Percentiles rank a stretch among this genome's conserved stretches.
Evolutionary conservation across 2,113 vertebrate species (phyloP).

Genomic region (Anolis sagrei): DNA sequence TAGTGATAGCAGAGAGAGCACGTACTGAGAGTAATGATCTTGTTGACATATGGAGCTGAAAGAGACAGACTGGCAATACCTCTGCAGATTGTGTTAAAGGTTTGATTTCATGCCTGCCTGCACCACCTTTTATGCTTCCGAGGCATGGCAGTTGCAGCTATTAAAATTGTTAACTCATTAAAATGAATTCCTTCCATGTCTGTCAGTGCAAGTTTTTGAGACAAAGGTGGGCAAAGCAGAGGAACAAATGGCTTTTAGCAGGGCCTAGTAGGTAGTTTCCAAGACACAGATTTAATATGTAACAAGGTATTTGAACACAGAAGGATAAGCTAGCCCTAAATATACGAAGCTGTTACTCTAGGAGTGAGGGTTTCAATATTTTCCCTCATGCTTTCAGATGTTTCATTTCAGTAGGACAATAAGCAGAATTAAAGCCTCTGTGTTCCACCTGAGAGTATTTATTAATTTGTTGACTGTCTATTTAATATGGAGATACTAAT

Average conservation of each 20-base stretch:
- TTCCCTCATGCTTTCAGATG: neutral
- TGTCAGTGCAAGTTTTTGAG: neutral
- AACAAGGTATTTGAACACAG: neutral
- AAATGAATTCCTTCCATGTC: neutral
- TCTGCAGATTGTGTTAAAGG: rapidly evolving
- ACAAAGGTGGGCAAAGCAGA: conserved; percentile 16
- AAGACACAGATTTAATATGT: neutral
- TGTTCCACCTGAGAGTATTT: neutral
- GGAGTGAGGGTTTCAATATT: neutral
- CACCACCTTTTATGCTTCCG: neutral
- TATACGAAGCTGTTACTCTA: neutral
- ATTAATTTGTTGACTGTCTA: neutral
- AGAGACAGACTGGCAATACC: neutral
- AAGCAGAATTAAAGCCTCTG: neutral
- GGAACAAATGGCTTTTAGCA: neutral
- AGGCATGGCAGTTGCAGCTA: neutral
- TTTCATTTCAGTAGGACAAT: neutral
- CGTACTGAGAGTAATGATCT: neutral
- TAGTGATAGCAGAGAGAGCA: rapidly evolving
- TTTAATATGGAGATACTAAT: neutral
- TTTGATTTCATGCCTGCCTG: conserved; percentile 5
- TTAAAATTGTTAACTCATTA: neutral
- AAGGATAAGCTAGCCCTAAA: neutral
- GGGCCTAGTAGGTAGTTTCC: neutral
- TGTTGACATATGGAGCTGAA: neutral